These are phyloP conservation scores for Erebia epiphron DNA, from an alignment of 2,888 invertebrate species.

Conservation along the genomic window DNA sequence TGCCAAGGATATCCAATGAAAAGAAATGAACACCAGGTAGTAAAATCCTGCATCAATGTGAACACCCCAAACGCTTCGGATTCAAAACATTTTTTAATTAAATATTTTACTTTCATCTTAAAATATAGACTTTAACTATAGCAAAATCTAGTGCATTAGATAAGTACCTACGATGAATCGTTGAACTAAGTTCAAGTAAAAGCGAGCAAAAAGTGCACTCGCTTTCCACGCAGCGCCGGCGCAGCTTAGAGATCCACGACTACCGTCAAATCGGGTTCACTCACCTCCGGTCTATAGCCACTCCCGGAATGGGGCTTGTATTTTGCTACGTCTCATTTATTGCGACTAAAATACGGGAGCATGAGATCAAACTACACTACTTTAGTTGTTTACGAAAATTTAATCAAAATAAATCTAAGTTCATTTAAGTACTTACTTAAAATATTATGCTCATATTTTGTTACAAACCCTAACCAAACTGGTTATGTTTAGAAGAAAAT, in stretches of 20 bases:
- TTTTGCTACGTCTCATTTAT: slow-evolving; percentile 33
- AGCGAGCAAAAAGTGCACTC: slow-evolving; percentile 34
- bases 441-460: too few relatives aligned
- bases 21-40: too few relatives aligned
- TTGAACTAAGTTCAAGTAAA: slow-evolving; percentile 35
- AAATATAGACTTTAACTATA: too few relatives aligned
- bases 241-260: slow-evolving; percentile 39
- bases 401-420: neutral
- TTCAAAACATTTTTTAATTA: too few relatives aligned
- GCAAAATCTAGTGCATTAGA: slow-evolving; percentile 8
- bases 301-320: slow-evolving; percentile 37
- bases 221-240: slow-evolving; percentile 32
- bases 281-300: slow-evolving; percentile 33
- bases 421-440: too few relatives aligned
- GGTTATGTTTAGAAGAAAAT: too few relatives aligned
- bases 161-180: slow-evolving; percentile 23
- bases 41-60: too few relatives aligned
- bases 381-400: neutral
- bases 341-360: slow-evolving; percentile 30
- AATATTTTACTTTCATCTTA: neutral
- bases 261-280: slow-evolving; percentile 42
- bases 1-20: too few relatives aligned
- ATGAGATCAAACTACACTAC: neutral
- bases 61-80: too few relatives aligned
- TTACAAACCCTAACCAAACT: too few relatives aligned